phyloP scores from a whole-genome alignment of 2,888 invertebrate genomes.

The Sarcophaga caerulescens region DNA sequence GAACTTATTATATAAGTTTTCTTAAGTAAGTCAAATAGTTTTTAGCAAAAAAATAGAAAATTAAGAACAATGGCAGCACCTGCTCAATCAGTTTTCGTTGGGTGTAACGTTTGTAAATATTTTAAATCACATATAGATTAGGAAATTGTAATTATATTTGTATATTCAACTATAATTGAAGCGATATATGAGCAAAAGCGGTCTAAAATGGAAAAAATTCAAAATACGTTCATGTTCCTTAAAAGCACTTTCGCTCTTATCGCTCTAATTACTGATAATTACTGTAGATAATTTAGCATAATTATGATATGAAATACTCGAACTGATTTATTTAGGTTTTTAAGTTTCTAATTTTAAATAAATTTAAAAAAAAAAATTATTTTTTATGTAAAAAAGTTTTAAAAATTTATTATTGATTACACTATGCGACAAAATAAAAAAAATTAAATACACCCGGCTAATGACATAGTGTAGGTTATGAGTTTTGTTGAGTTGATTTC shows the following conservation, averaged over 20 bases:
- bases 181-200: too few species aligned
- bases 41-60: slow-evolving; percentile 14
- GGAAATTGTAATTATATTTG: neutral
- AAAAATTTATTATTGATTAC: too few species aligned
- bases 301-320: slow-evolving; percentile 12
- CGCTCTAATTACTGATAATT: too few species aligned
- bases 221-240: too few species aligned
- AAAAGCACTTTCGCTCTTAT: too few species aligned
- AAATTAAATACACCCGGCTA: too few species aligned
- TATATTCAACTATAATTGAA: too few species aligned
- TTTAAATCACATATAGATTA: neutral
- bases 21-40: neutral
- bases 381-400: neutral
- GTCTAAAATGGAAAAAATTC: too few species aligned
- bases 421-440: too few species aligned
- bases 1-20: slow-evolving; percentile 45
- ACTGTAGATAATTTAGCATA: neutral
- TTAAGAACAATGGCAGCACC: neutral
- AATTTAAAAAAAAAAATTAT: slow-evolving; percentile 5
- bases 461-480: too few species aligned
- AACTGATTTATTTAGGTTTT: slow-evolving; percentile 58
- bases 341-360: slow-evolving; percentile 39
- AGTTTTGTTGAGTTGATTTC: too few species aligned
- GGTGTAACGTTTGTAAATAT: too few species aligned
- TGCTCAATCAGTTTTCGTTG: neutral